phyloP scores from a whole-genome alignment of 2,797 vertebrate genomes.

The Tragelaphus oryx region DNA sequence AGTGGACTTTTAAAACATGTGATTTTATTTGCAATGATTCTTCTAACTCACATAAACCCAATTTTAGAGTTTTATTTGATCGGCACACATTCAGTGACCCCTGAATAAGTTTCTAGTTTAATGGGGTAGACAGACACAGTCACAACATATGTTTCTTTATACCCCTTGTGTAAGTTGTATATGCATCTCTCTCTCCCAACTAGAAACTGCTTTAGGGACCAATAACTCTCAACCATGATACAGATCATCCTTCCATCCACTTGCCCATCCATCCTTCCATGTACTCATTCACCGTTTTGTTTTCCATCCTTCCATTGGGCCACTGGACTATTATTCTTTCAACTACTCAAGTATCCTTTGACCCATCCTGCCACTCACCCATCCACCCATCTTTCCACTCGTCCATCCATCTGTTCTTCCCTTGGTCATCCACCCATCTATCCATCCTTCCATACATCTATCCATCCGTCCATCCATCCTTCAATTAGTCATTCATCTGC shows the following conservation, averaged over 20 bases:
- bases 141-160: not conserved
- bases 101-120: not conserved
- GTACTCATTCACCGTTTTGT: not conserved
- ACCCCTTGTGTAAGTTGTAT: not conserved
- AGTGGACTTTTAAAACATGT: not conserved
- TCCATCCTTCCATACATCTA: too few species aligned
- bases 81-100: fast-evolving
- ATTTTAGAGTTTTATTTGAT: not conserved
- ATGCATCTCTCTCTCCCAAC: not conserved
- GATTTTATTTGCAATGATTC: not conserved
- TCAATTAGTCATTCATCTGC: too few species aligned
- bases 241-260: not conserved
- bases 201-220: not conserved
- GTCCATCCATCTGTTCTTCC: not conserved
- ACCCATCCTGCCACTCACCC: not conserved
- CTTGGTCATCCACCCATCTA: too few species aligned
- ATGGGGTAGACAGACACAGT: not conserved
- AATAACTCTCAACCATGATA: not conserved
- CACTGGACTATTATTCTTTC: not conserved
- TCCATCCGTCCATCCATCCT: fast-evolving
- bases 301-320: too few species aligned
- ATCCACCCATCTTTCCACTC: not conserved
- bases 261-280: not conserved
- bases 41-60: not conserved
- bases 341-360: not conserved